These are phyloP conservation scores for Panthera leo DNA, from an alignment of 2,113 vertebrate genomes.

Conservation along the genomic window DNA sequence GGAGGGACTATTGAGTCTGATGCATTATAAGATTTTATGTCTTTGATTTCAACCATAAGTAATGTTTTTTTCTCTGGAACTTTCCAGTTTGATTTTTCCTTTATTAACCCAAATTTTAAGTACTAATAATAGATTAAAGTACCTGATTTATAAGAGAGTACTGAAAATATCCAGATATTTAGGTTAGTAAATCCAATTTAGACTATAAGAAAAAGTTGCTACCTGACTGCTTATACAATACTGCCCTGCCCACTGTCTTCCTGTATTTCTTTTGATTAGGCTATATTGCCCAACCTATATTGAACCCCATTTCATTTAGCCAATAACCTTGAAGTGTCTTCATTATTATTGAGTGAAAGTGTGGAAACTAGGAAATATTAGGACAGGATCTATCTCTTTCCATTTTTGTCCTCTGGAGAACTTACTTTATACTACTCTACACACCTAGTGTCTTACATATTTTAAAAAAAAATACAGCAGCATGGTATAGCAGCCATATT, in stretches of 20 bases:
- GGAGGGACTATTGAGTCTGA: background rate
- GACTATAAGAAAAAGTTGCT: background rate
- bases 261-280: background rate
- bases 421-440: background rate
- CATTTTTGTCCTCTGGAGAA: background rate
- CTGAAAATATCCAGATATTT: constrained; percentile 32
- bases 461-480: background rate
- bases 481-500: background rate
- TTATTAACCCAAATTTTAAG: background rate
- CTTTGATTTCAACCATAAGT: constrained; percentile 36
- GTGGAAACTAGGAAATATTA: background rate
- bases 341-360: background rate
- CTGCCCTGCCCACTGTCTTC: background rate
- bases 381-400: background rate
- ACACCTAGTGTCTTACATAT: background rate
- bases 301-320: background rate
- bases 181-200: background rate
- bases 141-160: background rate
- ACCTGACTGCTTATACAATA: background rate
- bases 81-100: background rate
- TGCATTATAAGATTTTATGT: background rate
- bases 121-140: background rate
- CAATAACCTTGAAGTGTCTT: background rate
- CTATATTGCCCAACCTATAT: background rate
- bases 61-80: background rate